A percentile compares a stretch with the other conserved stretches of the same genome.
These are phyloP conservation scores for Thereva nobilitata DNA, from an alignment of 2,888 invertebrate species.

Conservation along the genomic window DNA sequence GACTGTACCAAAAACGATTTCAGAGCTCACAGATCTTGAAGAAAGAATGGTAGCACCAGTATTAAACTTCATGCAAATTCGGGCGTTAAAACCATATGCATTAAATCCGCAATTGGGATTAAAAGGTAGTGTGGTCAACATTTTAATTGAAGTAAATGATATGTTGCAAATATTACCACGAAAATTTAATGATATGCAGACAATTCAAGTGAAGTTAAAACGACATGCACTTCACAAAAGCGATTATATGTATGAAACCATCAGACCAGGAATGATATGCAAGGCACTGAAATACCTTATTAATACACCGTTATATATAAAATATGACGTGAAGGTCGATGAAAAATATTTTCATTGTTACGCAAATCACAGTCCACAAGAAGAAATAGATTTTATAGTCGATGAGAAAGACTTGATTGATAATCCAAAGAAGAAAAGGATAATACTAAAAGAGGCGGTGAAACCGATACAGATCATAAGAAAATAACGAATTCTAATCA, in stretches of 20 bases:
- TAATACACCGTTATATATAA: too few relatives aligned
- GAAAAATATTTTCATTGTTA: too few relatives aligned
- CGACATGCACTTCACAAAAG: not conserved
- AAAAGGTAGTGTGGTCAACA: not conserved
- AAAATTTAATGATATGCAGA: not conserved
- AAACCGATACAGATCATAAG: too few relatives aligned
- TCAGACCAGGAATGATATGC: too few relatives aligned
- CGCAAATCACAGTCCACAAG: too few relatives aligned
- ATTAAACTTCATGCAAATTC: not conserved
- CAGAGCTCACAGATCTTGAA: not conserved
- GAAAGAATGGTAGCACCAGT: constrained; percentile 2
- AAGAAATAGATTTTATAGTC: too few relatives aligned
- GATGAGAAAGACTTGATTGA: not conserved
- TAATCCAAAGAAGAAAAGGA: not conserved
- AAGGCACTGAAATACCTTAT: too few relatives aligned
- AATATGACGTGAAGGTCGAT: too few relatives aligned
- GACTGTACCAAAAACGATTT: not conserved
- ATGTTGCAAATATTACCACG: not conserved
- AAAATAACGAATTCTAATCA: too few relatives aligned
- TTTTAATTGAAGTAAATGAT: not conserved
- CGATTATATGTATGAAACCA: not conserved
- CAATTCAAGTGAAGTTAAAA: not conserved
- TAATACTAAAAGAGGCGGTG: not conserved
- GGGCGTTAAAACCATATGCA: not conserved
- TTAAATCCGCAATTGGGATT: not conserved